These are phyloP conservation scores for Sipha flava DNA, from an alignment of 1,140 invertebrate species.

Conservation along the genomic window DNA sequence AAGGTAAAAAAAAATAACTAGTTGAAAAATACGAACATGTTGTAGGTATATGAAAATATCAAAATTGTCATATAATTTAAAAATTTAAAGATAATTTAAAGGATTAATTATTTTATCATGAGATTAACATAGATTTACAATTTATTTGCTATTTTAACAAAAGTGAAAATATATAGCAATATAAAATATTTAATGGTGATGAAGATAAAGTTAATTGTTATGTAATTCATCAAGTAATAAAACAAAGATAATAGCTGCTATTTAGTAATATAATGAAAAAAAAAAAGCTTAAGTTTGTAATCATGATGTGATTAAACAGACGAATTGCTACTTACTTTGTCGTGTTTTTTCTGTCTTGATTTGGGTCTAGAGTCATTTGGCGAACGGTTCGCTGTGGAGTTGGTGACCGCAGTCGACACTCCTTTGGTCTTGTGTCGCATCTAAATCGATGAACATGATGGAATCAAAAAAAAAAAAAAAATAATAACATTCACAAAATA, in stretches of 20 bases:
- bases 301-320: no score
- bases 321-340: slow-evolving; percentile 10
- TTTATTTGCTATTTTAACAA: no score
- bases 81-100: background rate
- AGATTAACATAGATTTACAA: background rate
- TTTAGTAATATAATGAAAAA: no score
- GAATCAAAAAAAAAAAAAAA: background rate
- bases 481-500: background rate
- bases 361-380: background rate
- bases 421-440: background rate
- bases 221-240: background rate
- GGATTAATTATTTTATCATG: background rate
- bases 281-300: no score
- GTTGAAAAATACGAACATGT: background rate
- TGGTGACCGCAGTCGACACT: background rate
- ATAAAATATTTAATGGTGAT: no score
- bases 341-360: background rate
- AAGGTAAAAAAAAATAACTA: background rate
- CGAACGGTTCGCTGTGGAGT: background rate
- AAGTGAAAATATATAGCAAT: no score
- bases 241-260: background rate
- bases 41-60: background rate
- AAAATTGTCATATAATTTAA: background rate
- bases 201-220: background rate
- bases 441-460: background rate